Conservation (phyloP, 2,797 vertebrate species). For the Argya squamiceps region DNA sequence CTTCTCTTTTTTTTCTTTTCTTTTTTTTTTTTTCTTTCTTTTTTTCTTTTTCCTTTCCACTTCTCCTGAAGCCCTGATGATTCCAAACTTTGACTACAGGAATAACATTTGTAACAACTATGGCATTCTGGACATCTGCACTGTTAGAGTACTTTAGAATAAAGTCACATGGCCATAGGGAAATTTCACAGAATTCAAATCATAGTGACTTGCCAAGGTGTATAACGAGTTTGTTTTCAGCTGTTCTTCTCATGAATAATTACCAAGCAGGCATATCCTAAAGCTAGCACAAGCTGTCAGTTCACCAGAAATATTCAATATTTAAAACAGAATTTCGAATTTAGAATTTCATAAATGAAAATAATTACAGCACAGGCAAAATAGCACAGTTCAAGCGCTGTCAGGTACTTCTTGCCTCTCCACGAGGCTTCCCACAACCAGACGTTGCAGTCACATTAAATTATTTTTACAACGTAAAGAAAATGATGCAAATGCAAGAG, state of each 20-base stretch:
- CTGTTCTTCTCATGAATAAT: slow-evolving; percentile 88
- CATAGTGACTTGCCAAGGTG: slow-evolving; percentile 81
- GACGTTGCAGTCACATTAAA: slow-evolving; percentile 17
- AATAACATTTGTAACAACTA: slow-evolving; percentile 72
- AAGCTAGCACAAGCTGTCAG: slow-evolving; percentile 89
- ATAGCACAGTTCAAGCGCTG: slow-evolving; percentile 60
- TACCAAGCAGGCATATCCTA: slow-evolving; percentile 84
- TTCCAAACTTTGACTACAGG: slow-evolving; percentile 71
- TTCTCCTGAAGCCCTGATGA: slow-evolving; percentile 55
- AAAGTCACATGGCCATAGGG: slow-evolving; percentile 82
- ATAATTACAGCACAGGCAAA: slow-evolving; percentile 78
- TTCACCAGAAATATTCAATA: slow-evolving; percentile 86
- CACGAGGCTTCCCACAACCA: slow-evolving; percentile 10
- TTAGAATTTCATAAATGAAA: slow-evolving; percentile 81
- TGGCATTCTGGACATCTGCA: slow-evolving; percentile 78
- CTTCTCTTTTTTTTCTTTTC: not conserved
- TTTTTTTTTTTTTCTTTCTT: not conserved
- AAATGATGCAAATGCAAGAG: not conserved
- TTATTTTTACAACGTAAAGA: slow-evolving; percentile 18
- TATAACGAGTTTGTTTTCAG: slow-evolving; percentile 88
- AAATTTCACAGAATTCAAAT: slow-evolving; percentile 82
- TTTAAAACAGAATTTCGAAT: slow-evolving; percentile 83
- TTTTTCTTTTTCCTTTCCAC: not conserved
- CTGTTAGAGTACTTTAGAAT: slow-evolving; percentile 74
- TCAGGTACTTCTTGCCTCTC: slow-evolving; percentile 28